phyloP scores from a whole-genome alignment of 2,888 invertebrate genomes.

The Apamea epomidion region DNA sequence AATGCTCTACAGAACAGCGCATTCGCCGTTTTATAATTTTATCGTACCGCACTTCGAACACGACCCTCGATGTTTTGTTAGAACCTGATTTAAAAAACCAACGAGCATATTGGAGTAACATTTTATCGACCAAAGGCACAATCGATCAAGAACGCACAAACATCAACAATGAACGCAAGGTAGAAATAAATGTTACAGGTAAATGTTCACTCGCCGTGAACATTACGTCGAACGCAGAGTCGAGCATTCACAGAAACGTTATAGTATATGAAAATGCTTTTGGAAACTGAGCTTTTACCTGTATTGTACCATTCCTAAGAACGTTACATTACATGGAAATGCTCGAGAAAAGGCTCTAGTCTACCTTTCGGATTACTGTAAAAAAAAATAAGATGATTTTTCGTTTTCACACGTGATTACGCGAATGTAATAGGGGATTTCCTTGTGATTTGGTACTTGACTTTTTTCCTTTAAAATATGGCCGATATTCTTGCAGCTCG shows the following conservation, averaged over 20 bases:
- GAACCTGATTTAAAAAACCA: not conserved
- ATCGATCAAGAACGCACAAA: not conserved
- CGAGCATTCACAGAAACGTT: not conserved
- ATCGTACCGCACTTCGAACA: not conserved
- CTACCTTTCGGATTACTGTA: not conserved
- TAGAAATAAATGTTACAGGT: not conserved
- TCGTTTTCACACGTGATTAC: conserved; percentile 13
- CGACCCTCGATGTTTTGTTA: not conserved
- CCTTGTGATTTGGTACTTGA: not conserved
- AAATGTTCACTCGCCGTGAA: not conserved
- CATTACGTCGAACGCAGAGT: too few relatives aligned
- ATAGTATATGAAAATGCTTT: too few relatives aligned
- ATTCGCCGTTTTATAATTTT: not conserved
- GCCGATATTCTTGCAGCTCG: not conserved
- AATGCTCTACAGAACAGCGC: too few relatives aligned
- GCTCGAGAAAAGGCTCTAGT: not conserved
- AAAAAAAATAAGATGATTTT: not conserved
- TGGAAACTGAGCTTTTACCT: not conserved
- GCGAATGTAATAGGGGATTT: conserved; percentile 3
- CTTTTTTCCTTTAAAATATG: not conserved
- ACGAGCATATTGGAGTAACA: not conserved
- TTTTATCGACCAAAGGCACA: not conserved
- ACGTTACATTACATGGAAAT: not conserved
- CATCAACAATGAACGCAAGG: not conserved
- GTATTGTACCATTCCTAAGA: too few relatives aligned